phyloP scores from a whole-genome alignment of 2,113 vertebrate species.

The Rousettus leschenaultii region DNA sequence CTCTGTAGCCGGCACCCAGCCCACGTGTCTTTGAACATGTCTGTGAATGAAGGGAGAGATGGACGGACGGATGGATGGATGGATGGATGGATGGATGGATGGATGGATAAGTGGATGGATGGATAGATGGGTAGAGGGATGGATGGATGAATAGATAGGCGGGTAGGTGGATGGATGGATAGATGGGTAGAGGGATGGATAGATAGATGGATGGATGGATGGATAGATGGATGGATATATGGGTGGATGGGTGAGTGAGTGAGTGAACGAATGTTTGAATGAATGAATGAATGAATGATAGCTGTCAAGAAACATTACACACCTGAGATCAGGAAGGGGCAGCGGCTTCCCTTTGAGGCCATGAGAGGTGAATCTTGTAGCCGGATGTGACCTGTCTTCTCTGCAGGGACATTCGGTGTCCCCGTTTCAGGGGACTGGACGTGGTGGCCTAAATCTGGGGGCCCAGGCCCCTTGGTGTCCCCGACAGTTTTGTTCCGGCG shows the following conservation, averaged over 20 bases:
- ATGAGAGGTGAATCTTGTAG: too few species aligned
- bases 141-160: fast-evolving
- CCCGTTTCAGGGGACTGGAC: background rate
- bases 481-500: background rate
- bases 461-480: background rate
- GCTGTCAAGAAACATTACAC: background rate
- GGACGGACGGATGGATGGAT: background rate
- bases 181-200: background rate
- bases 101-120: fast-evolving
- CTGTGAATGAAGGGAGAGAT: background rate
- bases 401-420: background rate
- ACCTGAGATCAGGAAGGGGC: background rate
- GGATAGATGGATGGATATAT: background rate
- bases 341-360: background rate
- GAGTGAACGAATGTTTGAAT: too few species aligned
- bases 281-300: background rate
- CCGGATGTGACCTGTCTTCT: background rate
- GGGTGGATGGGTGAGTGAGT: too few species aligned
- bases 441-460: too few species aligned
- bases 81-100: too few species aligned
- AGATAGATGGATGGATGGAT: fast-evolving
- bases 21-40: background rate
- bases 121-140: background rate
- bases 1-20: background rate
- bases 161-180: fast-evolving